phyloP scores from a whole-genome alignment of 2,888 invertebrate genomes.

The Scelioninae gen. 2 region DNA sequence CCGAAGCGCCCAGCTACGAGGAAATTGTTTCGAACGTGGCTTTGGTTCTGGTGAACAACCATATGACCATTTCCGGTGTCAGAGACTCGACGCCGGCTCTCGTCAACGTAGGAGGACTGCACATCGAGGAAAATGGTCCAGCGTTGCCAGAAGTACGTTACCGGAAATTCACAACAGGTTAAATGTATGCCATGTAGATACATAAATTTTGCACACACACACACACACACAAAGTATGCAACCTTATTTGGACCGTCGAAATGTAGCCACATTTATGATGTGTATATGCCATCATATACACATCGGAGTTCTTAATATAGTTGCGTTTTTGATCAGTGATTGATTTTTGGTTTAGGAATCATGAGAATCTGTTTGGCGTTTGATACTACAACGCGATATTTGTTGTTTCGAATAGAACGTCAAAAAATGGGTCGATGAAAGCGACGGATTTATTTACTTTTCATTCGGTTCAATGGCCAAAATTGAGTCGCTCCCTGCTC shows the following conservation, averaged over 20 bases:
- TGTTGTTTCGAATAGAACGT: slow-evolving; percentile 33
- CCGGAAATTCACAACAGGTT: too few relatives aligned
- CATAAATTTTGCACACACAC: too few relatives aligned
- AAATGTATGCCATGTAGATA: too few relatives aligned
- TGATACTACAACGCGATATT: too few relatives aligned
- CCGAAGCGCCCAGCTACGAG: slow-evolving; percentile 70
- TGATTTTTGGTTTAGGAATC: too few relatives aligned
- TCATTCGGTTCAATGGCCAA: slow-evolving; percentile 67
- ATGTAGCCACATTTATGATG: too few relatives aligned
- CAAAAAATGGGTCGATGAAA: slow-evolving; percentile 65
- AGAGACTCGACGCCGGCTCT: slow-evolving; percentile 75
- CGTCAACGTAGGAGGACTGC: slow-evolving; percentile 77
- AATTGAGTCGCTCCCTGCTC: slow-evolving; percentile 63
- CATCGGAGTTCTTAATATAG: too few relatives aligned
- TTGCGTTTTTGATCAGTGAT: too few relatives aligned
- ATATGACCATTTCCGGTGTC: slow-evolving; percentile 75
- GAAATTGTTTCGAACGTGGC: slow-evolving; percentile 75
- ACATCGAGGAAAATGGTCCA: slow-evolving; percentile 71
- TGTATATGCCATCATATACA: too few relatives aligned
- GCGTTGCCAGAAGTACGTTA: slow-evolving; percentile 56
- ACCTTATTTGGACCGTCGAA: too few relatives aligned
- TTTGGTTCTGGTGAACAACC: slow-evolving; percentile 76
- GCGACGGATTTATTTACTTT: slow-evolving; percentile 67
- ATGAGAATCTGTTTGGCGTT: too few relatives aligned
- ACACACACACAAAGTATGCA: too few relatives aligned